Percentiles rank a stretch among this genome's conserved stretches.
These are phyloP conservation scores for Epiblema foenella DNA, from an alignment of 2,888 invertebrate genomes.

Conservation along the genomic window DNA sequence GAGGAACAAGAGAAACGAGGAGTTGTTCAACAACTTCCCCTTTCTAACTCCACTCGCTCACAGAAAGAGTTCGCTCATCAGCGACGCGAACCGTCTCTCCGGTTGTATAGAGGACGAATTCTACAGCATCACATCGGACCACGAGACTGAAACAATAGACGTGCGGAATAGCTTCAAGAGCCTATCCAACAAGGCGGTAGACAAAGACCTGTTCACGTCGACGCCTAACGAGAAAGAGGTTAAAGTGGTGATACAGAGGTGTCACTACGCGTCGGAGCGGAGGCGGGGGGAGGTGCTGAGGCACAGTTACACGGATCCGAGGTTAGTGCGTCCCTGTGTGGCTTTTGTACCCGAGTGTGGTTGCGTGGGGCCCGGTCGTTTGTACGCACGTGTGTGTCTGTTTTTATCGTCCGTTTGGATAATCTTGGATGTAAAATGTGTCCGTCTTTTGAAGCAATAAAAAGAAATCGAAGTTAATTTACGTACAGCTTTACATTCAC, in stretches of 20 bases:
- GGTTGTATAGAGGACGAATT: conserved; percentile 80
- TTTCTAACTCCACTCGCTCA: conserved; percentile 86
- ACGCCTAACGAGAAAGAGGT: conserved; percentile 59
- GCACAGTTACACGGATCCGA: conserved; percentile 73
- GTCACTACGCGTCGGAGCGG: conserved; percentile 46
- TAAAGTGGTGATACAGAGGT: conserved; percentile 39
- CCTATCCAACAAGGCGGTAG: conserved; percentile 62
- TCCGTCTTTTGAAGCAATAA: no score
- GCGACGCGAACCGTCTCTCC: conserved; percentile 67
- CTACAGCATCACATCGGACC: conserved; percentile 73
- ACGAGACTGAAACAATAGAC: conserved; percentile 66
- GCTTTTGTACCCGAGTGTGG: conserved; percentile 41
- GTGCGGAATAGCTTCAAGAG: conserved; percentile 65
- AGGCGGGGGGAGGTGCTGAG: conserved; percentile 55
- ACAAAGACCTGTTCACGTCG: conserved; percentile 61
- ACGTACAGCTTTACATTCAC: no score
- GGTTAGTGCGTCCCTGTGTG: conserved; percentile 61
- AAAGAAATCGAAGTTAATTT: no score
- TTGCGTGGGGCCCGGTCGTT: conserved; percentile 16
- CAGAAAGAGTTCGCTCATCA: conserved; percentile 75
- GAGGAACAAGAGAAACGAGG: conserved; percentile 66
- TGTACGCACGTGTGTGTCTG: background rate
- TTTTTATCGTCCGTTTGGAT: no score
- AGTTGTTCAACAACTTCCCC: conserved; percentile 83
- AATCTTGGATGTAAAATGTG: no score